A percentile compares a stretch with the other conserved stretches of the same genome.
phyloP scores from a whole-genome alignment of 1,140 invertebrate genomes.

The Calliphora vicina region DNA sequence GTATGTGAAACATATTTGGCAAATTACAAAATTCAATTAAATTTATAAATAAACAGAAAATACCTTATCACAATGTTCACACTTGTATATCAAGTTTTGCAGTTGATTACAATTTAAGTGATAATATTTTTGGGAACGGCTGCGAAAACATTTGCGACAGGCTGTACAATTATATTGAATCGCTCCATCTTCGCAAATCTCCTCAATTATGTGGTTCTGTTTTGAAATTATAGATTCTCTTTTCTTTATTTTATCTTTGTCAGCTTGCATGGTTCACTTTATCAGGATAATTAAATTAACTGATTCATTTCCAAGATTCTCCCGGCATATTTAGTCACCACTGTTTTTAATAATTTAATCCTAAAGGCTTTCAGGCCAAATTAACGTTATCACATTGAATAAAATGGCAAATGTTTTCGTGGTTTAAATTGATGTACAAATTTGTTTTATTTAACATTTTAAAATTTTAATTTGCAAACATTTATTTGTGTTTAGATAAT shows the following conservation, averaged over 20 bases:
- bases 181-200: constrained; percentile 22
- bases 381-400: no score
- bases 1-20: background rate
- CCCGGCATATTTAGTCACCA: no score
- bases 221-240: background rate
- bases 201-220: constrained; percentile 13
- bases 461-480: no score
- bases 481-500: no score
- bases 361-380: no score
- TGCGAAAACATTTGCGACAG: constrained; percentile 67
- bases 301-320: no score
- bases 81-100: constrained; percentile 45
- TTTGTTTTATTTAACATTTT: no score
- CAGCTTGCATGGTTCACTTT: background rate
- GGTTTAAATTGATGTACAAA: no score
- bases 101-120: constrained; percentile 64
- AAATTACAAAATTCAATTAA: background rate
- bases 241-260: background rate
- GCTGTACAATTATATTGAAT: constrained; percentile 64
- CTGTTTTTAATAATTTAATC: no score
- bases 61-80: constrained; percentile 43
- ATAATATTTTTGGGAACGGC: constrained; percentile 67
- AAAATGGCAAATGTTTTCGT: no score
- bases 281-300: background rate
- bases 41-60: background rate